Evolutionary conservation across 2,888 invertebrate genomes (phyloP), one percentile per base, ranked within the genome.

Genomic region (Hirtodrosophila duncani): DNA sequence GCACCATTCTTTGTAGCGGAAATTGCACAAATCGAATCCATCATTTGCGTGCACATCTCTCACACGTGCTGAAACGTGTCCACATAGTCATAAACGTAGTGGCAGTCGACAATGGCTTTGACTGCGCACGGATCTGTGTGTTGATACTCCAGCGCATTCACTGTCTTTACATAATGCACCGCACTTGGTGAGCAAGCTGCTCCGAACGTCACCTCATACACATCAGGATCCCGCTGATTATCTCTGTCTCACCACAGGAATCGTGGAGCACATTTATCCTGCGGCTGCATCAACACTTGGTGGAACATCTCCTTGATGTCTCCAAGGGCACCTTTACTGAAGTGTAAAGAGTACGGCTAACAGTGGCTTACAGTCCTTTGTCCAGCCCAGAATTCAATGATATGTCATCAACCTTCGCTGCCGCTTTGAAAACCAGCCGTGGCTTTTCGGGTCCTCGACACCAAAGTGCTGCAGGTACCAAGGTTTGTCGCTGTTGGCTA

Each of bases 291-390:
- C 13, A 17, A 20, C n/a, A 30, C 30, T 10, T 38, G 30, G 11
- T 45, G 23, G 4, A 18, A 43, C 26, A 31, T 33, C 24, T 33
- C 17, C 24, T 18, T 42, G 16, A 42, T 24, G 18, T 44, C 21
- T 29, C 21, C 23, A 17, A 31, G 8, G n/a, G n/a, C n/a, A 27
- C 13, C 6, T 18, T 14, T 8, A 16, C 20, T 18, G 18, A 6
- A 8, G 27, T 36, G 13, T 27, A 16, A 26, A 34, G 18, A 34
- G 24, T 2, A 18, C 18, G 1, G 43, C 43, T 9, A 24, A 18
- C 2, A 34, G 34, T 1, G 26, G 4, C 16, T 43, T 43, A 8
- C 13, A 17, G 7, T n/a, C 13, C 27, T 42, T 49, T 49, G 2
- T 21, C 10, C 3, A 49, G n/a, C 0, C 9, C 27, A 9, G 42